Evolutionary conservation across 2,113 vertebrate genomes (phyloP).

Genomic region (Uropsilus gracilis): DNA sequence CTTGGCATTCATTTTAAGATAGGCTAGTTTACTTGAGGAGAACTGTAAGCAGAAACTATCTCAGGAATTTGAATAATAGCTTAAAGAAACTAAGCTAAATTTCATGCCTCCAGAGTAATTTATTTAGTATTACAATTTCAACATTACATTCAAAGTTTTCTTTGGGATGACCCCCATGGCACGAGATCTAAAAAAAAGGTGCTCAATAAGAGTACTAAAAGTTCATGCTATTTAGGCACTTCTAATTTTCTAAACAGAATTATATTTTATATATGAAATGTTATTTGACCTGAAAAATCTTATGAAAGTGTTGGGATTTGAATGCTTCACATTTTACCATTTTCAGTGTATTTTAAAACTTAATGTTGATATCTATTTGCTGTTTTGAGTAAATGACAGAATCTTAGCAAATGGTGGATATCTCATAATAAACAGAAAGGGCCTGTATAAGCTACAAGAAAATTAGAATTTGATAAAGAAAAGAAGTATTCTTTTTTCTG

Average conservation of each 20-base stretch:
- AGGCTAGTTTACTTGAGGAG: constrained; percentile 28
- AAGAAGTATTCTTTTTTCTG: not conserved
- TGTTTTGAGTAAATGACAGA: constrained; percentile 53
- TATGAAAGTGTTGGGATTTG: not conserved
- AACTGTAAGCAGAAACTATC: not conserved
- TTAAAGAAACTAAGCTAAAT: constrained; percentile 2
- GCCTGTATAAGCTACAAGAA: constrained; percentile 13
- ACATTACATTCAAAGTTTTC: not conserved
- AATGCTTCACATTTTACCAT: constrained; percentile 63
- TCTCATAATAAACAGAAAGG: constrained; percentile 60
- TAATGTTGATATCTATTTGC: constrained; percentile 66
- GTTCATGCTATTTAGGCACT: constrained; percentile 11
- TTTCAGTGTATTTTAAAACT: constrained; percentile 46
- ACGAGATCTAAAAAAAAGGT: constrained; percentile 45
- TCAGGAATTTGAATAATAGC: constrained; percentile 39
- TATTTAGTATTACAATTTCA: constrained; percentile 18
- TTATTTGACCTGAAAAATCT: constrained; percentile 40
- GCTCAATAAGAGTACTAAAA: not conserved
- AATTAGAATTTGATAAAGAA: constrained; percentile 57
- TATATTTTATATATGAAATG: not conserved
- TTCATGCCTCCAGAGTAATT: not conserved
- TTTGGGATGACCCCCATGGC: not conserved
- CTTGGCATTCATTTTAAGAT: not conserved
- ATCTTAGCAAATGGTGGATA: constrained; percentile 44
- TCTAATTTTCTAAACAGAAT: constrained; percentile 37